Percentiles rank a stretch among this genome's conserved stretches.
Evolutionary conservation across 2,888 invertebrate genomes (phyloP).

Genomic region (Eupeodes luniger): DNA sequence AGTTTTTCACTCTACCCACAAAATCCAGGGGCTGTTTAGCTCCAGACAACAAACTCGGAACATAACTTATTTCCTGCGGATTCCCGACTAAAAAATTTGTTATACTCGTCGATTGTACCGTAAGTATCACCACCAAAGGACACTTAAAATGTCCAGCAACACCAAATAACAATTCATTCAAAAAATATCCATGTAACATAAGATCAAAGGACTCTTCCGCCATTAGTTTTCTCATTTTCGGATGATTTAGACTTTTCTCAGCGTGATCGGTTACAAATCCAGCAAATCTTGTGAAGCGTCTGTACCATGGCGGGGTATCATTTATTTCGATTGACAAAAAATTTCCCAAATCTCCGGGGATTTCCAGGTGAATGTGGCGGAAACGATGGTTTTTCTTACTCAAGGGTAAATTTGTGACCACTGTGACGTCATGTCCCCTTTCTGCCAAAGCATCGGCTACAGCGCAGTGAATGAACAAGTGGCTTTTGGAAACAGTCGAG

Average conservation of each 20-base stretch:
- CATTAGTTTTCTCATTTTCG: constrained; percentile 19
- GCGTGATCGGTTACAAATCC: background rate
- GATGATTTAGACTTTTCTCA: background rate
- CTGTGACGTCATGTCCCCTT: constrained; percentile 81
- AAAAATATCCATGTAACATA: constrained; percentile 74
- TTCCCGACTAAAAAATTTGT: constrained; percentile 79
- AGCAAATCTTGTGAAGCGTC: background rate
- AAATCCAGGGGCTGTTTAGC: constrained; percentile 78
- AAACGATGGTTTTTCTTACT: constrained; percentile 22
- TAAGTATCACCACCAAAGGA: constrained; percentile 80
- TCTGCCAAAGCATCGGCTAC: constrained; percentile 79
- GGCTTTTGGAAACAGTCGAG: constrained; percentile 80
- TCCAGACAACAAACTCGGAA: constrained; percentile 77
- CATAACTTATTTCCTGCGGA: constrained; percentile 78
- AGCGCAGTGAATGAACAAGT: constrained; percentile 80
- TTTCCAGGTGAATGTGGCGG: constrained; percentile 11
- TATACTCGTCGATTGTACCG: constrained; percentile 75
- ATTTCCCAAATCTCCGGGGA: no score
- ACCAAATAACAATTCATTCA: constrained; percentile 77
- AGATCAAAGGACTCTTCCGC: constrained; percentile 72
- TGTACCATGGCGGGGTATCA: constrained; percentile 9
- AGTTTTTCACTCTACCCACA: constrained; percentile 78
- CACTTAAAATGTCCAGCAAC: constrained; percentile 80
- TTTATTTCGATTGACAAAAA: background rate
- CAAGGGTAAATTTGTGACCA: constrained; percentile 78